Conservation (phyloP, 2,888 invertebrate species). For the Micropterix aruncella region DNA sequence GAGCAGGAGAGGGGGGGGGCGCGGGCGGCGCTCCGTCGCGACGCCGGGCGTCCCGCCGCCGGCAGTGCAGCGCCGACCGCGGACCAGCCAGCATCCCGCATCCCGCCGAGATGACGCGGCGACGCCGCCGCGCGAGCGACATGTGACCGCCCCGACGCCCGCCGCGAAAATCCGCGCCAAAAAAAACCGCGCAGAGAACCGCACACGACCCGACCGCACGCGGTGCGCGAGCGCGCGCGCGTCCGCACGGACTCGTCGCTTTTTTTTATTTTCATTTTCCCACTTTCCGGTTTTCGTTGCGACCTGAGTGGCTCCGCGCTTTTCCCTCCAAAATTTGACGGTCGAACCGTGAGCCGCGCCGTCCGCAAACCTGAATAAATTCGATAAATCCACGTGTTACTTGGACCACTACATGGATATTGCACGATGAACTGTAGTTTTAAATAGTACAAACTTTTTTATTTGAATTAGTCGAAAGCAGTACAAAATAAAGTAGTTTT, state of each 20-base stretch:
- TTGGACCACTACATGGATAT: slow-evolving; percentile 40
- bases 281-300: slow-evolving; percentile 13
- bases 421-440: too few relatives aligned
- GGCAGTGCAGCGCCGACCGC: slow-evolving; percentile 19
- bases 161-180: slow-evolving; percentile 2
- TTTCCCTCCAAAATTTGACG: not conserved
- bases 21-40: slow-evolving; percentile 19
- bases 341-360: not conserved
- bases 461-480: not conserved
- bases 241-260: slow-evolving; percentile 7
- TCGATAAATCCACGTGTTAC: slow-evolving; percentile 40
- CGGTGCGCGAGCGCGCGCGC: not conserved
- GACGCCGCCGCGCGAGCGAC: slow-evolving; percentile 2
- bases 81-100: slow-evolving; percentile 41
- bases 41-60: slow-evolving; percentile 23
- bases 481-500: not conserved
- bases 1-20: slow-evolving; percentile 11
- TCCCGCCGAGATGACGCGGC: slow-evolving; percentile 10
- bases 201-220: slow-evolving; percentile 4
- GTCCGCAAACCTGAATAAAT: slow-evolving; percentile 41
- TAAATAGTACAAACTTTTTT: too few relatives aligned
- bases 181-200: slow-evolving; percentile 1
- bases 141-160: slow-evolving; percentile 24
- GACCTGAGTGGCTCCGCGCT: slow-evolving; percentile 11
- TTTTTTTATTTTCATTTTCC: slow-evolving; percentile 7